Conservation (phyloP, 2,113 vertebrate genomes). For the Amblyornis subalaris region DNA sequence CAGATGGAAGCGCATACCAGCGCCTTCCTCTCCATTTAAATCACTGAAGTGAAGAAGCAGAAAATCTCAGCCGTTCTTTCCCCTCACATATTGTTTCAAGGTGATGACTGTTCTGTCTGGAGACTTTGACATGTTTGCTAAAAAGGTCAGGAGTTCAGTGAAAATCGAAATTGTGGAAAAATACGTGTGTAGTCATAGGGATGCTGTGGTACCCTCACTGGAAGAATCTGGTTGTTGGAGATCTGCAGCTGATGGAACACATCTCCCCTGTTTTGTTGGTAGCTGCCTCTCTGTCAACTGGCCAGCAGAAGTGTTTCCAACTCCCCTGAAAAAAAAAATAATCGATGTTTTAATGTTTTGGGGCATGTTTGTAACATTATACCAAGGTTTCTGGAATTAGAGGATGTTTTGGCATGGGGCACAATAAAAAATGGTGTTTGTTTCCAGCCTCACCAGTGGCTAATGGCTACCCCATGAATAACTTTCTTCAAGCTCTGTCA, state of each 20-base stretch:
- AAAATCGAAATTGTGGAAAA: slow-evolving; percentile 18
- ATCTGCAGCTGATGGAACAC: background rate
- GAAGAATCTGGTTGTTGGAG: background rate
- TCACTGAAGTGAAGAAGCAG: slow-evolving; percentile 46
- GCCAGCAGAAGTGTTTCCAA: background rate
- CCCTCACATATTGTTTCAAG: slow-evolving; percentile 46
- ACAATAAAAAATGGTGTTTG: background rate
- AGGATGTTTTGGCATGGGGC: background rate
- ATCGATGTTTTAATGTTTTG: background rate
- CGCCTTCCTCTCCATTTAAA: background rate
- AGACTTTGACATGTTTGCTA: slow-evolving; percentile 58
- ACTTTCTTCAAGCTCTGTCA: background rate
- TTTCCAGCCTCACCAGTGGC: background rate
- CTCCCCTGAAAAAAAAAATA: background rate
- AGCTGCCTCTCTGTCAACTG: slow-evolving; percentile 10
- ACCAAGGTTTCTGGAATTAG: background rate
- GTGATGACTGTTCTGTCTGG: slow-evolving; percentile 65
- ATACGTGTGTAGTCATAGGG: background rate
- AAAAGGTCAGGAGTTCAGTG: slow-evolving; percentile 68
- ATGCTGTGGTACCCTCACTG: background rate
- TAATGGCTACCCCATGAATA: background rate
- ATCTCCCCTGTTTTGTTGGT: background rate
- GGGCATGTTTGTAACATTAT: background rate
- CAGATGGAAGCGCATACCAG: slow-evolving; percentile 63
- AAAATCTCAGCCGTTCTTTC: slow-evolving; percentile 19